A percentile compares a stretch with the other conserved stretches of the same genome.
Conservation (phyloP, 2,888 invertebrate genomes). For the Lamproptera curius region DNA sequence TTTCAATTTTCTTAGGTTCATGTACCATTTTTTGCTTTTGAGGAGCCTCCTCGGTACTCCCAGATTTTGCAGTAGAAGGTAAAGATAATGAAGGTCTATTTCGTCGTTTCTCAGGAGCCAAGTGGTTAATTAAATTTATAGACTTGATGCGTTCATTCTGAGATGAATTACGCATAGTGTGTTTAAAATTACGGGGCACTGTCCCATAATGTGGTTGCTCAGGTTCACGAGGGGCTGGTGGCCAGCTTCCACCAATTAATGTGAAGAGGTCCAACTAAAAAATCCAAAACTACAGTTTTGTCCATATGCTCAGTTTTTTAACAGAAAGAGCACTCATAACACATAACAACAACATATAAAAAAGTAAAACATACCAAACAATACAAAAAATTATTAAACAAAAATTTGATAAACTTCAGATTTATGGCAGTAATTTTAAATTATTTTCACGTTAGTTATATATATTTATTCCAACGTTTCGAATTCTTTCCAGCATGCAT, state of each 20-base stretch:
- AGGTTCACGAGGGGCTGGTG: constrained; percentile 60
- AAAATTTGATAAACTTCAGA: too few relatives aligned
- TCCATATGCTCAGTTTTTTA: too few relatives aligned
- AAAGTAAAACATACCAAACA: too few relatives aligned
- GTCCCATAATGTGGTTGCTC: constrained; percentile 57
- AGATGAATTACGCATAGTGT: constrained; percentile 60
- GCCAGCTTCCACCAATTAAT: constrained; percentile 71
- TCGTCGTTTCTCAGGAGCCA: constrained; percentile 61
- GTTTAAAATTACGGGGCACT: constrained; percentile 39
- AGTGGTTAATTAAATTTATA: constrained; percentile 77
- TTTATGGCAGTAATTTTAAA: too few relatives aligned
- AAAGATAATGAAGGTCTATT: constrained; percentile 40
- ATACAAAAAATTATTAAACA: too few relatives aligned
- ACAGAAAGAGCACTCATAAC: too few relatives aligned
- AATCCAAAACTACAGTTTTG: constrained; percentile 5
- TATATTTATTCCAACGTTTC: too few relatives aligned
- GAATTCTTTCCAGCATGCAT: too few relatives aligned
- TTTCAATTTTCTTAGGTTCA: constrained; percentile 69
- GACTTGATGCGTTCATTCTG: constrained; percentile 77
- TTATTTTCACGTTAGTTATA: too few relatives aligned
- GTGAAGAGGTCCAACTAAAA: constrained; percentile 63
- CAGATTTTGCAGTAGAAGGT: constrained; percentile 25
- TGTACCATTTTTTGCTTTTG: constrained; percentile 58
- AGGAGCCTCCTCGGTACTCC: constrained; percentile 33
- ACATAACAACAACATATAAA: too few relatives aligned